Evolutionary conservation across 2,888 invertebrate genomes (phyloP).

Genomic region (Bombylius discolor): DNA sequence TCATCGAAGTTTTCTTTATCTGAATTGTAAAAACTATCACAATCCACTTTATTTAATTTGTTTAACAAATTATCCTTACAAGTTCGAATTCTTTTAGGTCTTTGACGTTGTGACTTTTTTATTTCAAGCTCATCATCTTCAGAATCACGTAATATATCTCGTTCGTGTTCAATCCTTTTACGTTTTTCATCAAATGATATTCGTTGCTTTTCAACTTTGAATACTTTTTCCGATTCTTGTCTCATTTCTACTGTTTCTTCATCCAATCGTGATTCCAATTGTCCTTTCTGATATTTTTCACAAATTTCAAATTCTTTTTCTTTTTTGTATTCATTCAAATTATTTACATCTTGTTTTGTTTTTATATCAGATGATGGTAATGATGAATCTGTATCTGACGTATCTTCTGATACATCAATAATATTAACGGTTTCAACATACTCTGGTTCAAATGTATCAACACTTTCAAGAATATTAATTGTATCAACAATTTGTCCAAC

Average conservation of each 20-base stretch:
- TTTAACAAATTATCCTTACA: neutral
- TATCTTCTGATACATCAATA: constrained; percentile 40
- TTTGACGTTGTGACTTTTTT: constrained; percentile 4
- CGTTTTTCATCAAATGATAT: constrained; percentile 36
- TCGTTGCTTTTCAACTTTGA: constrained; percentile 31
- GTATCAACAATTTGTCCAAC: constrained; percentile 38
- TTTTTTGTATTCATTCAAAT: constrained; percentile 11
- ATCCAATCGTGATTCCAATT: constrained; percentile 15
- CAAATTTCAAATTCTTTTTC: constrained; percentile 15
- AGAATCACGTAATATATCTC: constrained; percentile 32
- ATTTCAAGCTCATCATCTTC: constrained; percentile 23
- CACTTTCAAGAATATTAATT: constrained; percentile 41
- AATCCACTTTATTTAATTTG: constrained; percentile 25
- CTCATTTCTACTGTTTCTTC: constrained; percentile 17
- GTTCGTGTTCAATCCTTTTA: constrained; percentile 31
- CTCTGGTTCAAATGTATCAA: constrained; percentile 42
- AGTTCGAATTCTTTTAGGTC: constrained; percentile 8
- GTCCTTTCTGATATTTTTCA: constrained; percentile 8
- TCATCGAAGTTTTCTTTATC: constrained; percentile 48
- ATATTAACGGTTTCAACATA: constrained; percentile 44
- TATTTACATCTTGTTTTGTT: constrained; percentile 10
- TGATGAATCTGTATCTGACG: constrained; percentile 36
- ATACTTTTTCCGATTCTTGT: constrained; percentile 19
- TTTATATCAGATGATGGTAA: constrained; percentile 21
- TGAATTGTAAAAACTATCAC: constrained; percentile 47